Evolutionary conservation across 2,888 invertebrate species (phyloP).

Genomic region (Copidosoma aretas): DNA sequence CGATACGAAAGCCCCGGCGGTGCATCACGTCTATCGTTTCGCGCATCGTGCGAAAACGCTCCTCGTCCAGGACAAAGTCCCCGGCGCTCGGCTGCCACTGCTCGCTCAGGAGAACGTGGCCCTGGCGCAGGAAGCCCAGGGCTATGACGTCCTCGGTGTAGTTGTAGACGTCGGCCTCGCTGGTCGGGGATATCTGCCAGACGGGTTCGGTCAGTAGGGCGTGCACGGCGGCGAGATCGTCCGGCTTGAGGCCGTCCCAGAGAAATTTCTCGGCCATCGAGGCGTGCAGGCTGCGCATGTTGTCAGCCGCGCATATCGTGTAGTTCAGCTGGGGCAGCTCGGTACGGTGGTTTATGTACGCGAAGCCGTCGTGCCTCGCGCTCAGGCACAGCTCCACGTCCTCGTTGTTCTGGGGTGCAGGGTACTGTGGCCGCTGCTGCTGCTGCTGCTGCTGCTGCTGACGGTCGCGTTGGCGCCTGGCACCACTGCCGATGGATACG

Average conservation of each 20-base stretch:
- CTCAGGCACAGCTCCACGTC: constrained; percentile 72
- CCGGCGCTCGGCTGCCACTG: constrained; percentile 87
- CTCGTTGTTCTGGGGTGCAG: too few relatives aligned
- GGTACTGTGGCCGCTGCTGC: too few relatives aligned
- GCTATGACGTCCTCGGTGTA: constrained; percentile 86
- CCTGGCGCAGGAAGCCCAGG: constrained; percentile 77
- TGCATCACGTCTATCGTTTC: constrained; percentile 81
- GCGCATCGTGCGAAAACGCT: constrained; percentile 78
- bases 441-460: too few relatives aligned
- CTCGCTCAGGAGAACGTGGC: constrained; percentile 80
- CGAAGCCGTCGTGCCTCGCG: constrained; percentile 81
- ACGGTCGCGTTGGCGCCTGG: constrained; percentile 57
- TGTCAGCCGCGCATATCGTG: constrained; percentile 81
- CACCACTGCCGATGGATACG: constrained; percentile 71
- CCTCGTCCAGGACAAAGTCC: constrained; percentile 81
- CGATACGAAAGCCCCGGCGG: constrained; percentile 81
- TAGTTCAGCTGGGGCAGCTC: constrained; percentile 79
- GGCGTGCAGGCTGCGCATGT: constrained; percentile 80
- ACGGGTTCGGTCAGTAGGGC: constrained; percentile 83
- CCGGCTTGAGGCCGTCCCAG: constrained; percentile 84
- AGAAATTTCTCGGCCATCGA: constrained; percentile 80
- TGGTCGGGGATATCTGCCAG: constrained; percentile 81
- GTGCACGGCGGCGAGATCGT: constrained; percentile 76
- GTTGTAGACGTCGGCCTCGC: constrained; percentile 75
- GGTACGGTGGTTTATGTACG: constrained; percentile 75